Percentiles rank a stretch among this genome's conserved stretches.
These are phyloP conservation scores for Aphidius ervi DNA, from an alignment of 1,140 invertebrate species.

Conservation along the genomic window DNA sequence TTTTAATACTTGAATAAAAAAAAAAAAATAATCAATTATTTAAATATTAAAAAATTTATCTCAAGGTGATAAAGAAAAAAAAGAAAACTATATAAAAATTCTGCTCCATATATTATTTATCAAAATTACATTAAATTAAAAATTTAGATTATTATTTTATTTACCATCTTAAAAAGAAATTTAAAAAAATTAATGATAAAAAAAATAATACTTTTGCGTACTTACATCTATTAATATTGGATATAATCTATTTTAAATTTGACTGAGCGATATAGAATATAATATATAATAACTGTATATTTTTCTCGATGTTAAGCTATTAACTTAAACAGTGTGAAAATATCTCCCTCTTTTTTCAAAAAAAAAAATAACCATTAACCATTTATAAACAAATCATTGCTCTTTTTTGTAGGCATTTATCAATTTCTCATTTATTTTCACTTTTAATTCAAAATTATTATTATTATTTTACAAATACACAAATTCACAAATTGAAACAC, in stretches of 20 bases:
- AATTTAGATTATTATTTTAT: neutral
- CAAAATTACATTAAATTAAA: conserved; percentile 1
- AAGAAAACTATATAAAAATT: too few species aligned
- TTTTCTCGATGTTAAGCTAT: conserved; percentile 52
- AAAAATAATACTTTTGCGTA: conserved; percentile 38
- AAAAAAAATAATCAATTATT: too few species aligned
- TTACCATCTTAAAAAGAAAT: too few species aligned
- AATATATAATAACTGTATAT: conserved; percentile 42
- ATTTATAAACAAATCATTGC: conserved; percentile 6
- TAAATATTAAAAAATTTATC: too few species aligned
- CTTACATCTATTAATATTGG: conserved; percentile 36
- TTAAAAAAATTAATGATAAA: conserved; percentile 5
- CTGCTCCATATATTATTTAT: too few species aligned
- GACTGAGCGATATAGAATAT: conserved; percentile 43
- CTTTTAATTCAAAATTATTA: too few species aligned
- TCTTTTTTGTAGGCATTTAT: neutral
- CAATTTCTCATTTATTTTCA: too few species aligned
- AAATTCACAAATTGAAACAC: too few species aligned
- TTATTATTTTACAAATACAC: too few species aligned
- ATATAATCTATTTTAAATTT: conserved; percentile 46
- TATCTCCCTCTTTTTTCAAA: conserved; percentile 5
- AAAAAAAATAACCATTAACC: neutral
- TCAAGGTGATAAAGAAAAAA: too few species aligned
- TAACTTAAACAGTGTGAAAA: conserved; percentile 36
- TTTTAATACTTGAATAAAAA: too few species aligned